Percentiles rank a stretch among this genome's conserved stretches.
phyloP scores from a whole-genome alignment of 37 sponge, comb jelly and placozoan genomes.

The Lycopodina hypogea region DNA sequence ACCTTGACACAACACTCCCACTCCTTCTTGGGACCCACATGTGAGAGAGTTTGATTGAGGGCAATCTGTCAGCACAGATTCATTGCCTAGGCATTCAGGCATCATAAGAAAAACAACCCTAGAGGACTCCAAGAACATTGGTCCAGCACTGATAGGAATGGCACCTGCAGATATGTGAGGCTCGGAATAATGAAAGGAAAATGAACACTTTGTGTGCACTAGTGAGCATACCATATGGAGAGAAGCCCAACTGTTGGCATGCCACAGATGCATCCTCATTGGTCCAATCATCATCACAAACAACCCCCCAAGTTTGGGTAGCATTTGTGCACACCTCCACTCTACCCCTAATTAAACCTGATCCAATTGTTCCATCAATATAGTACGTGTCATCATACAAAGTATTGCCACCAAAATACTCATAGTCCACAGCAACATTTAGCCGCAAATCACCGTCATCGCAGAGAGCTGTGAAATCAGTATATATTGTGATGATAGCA shows the following conservation, averaged over 20 bases:
- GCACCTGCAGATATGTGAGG: neutral
- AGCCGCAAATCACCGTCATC: constrained; percentile 33
- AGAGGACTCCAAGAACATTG: neutral
- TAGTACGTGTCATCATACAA: constrained; percentile 21
- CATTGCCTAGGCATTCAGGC: neutral
- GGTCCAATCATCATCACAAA: constrained; percentile 25
- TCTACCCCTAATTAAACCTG: constrained; percentile 17
- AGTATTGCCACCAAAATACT: constrained; percentile 1
- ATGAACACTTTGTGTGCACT: neutral
- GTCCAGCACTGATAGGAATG: neutral
- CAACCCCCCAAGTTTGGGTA: neutral
- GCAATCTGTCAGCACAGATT: neutral
- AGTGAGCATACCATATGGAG: constrained; percentile 17
- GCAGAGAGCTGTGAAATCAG: constrained; percentile 8
- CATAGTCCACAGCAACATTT: constrained; percentile 55
- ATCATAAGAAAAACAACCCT: neutral
- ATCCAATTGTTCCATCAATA: constrained; percentile 1
- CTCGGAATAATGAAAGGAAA: neutral
- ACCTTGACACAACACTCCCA: constrained; percentile 6
- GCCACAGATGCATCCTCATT: constrained; percentile 36
- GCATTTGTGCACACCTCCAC: constrained; percentile 27
- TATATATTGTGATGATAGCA: neutral
- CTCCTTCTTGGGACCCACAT: neutral
- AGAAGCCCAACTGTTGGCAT: constrained; percentile 42
- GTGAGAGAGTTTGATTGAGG: neutral